phyloP scores from a whole-genome alignment of 2,888 invertebrate species.

The Tetranychus truncatus region DNA sequence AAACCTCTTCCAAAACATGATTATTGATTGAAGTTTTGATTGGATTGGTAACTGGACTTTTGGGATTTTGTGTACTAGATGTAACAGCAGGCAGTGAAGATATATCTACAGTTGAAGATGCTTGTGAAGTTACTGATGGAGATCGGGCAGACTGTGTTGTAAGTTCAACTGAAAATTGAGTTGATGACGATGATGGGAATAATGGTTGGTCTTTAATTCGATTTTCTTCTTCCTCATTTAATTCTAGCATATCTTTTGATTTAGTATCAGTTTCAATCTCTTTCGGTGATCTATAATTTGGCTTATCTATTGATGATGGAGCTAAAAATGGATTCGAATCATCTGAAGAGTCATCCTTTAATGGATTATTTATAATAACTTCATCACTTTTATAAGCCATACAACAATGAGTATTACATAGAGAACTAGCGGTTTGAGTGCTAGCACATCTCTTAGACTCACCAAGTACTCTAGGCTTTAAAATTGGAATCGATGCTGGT shows the following conservation, averaged over 20 bases:
- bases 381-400: background rate
- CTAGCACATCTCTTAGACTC: no score
- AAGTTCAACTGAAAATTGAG: background rate
- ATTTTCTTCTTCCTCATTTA: background rate
- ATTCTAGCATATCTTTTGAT: background rate
- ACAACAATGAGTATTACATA: slow-evolving; percentile 18
- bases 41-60: background rate
- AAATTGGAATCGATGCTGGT: slow-evolving; percentile 25
- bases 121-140: background rate
- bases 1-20: background rate
- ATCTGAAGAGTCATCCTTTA: background rate
- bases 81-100: no score
- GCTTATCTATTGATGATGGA: background rate
- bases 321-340: background rate
- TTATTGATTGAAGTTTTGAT: background rate
- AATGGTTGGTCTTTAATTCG: background rate
- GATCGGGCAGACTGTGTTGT: background rate
- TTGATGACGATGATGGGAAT: background rate
- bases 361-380: background rate
- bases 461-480: slow-evolving; percentile 23
- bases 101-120: no score
- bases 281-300: background rate
- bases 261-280: background rate
- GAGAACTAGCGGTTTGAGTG: background rate
- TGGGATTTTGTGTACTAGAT: background rate